Base-by-base conservation (phyloP, 2,797 vertebrate species). In the Enteromius unitaeniatus region DNA sequence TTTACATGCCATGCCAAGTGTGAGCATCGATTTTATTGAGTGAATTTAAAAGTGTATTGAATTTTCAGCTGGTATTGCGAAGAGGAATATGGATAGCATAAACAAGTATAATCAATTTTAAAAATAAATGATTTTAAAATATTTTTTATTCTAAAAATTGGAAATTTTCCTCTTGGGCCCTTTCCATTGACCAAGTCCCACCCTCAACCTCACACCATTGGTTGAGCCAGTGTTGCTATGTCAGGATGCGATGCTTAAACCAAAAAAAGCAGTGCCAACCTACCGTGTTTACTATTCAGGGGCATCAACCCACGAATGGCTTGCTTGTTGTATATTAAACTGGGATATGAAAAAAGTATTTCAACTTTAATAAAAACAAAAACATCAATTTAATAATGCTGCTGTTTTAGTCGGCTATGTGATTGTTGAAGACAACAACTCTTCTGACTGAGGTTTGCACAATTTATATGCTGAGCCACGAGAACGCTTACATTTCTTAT, bases 401-500 rank as follows among this genome's bases (percentile, higher is more conserved):
- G 55, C 23, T 13, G 9, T 45, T 78, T 64, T 15, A 55, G 40
- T 58, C 6, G n/a, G 42, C n/a, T 23, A 55, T 79, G 42, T 26
- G 28, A 53, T 64, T 31, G 47, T 62, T 17, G 26, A 60, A 73
- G 34, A 28, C 28, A 79, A 4, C 37, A 55, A 60, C 49, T 81
- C 67, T 7, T 70, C 51, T 28, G 34, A 47, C 23, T 72, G 13
- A 49, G 26, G 70, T 67, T 65, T 82, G 67, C 40, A 65, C n/a
- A 26, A 75, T 74, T 11, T 67, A 65, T 75, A 75, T 75, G 45
- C 60, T 53, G 72, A 73, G 21, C 40, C 26, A 37, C 70, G 40
- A 23, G 68, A 74, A 75, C 8, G 2, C 65, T 28, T 19, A 31
- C 55, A 73, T 60, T 73, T 81, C 47, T 81, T 81, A 81, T 21